Evolutionary conservation across 2,113 vertebrate species (phyloP), one percentile per base, ranked within the genome.

Genomic region (Saguinus midas): DNA sequence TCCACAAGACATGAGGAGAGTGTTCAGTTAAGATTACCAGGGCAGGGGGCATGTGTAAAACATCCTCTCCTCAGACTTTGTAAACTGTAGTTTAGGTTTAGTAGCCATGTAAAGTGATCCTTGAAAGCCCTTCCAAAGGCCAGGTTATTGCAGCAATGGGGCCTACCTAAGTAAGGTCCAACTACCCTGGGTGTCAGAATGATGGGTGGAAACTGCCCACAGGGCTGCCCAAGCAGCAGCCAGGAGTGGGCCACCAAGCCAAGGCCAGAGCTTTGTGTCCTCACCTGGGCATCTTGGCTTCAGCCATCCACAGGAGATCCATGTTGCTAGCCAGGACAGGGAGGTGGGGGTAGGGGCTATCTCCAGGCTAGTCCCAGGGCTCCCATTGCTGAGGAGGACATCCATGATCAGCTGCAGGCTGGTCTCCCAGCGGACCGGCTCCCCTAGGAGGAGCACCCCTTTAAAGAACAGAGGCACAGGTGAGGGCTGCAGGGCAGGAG

Each of bases 231-330:
- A 11, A n/a, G 57, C 13, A 64, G 29, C 50, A 92, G 93, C 29
- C 20, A 35, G 11, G 40, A 50, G 43, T 3, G 0, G 48, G 37
- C 37, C 29, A 2, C 37, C 35, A 61, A 3, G 43, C 4, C 20
- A n/a, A 68, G 27, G n/a, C 25, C 35, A 0, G 40, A 25, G 35
- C 29, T 6, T 16, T 4, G 0, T 7, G 7, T 91, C 80, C 97
- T 99, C 83, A 99, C 99, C 99, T 99, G 85, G 99, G 99, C 98
- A 99, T 99, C 98, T 99, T 99, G 29, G 99, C 99, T 98, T 99
- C 99, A 0, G 99, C 99, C 99, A 99, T 99, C 99, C 99, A 99
- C 91, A 99, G 98, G 81, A 99, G 99, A 97, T 99, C 99, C 99
- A 99, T 99, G 98, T 99, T 99, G 97, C 99, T 99, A 92, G 99